Conservation (phyloP, 2,113 vertebrate species). For the Himantopus leucocephalus region DNA sequence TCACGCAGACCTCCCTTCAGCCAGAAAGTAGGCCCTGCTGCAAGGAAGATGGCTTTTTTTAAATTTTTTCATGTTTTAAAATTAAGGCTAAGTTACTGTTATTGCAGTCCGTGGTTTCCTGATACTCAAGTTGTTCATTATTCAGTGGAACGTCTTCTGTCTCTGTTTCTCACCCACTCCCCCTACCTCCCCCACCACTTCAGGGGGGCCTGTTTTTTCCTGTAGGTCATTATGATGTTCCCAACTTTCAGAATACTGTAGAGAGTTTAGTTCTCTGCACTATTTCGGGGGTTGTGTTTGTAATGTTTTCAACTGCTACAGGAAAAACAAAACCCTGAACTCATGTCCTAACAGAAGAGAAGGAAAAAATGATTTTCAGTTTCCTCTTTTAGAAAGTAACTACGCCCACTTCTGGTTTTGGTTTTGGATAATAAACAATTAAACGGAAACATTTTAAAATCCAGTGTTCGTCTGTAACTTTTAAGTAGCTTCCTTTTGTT, state of each 20-base stretch:
- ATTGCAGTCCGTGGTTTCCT: not conserved
- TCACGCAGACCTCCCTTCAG: not conserved
- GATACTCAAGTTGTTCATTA: not conserved
- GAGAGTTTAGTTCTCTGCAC: not conserved
- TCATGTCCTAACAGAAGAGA: not conserved
- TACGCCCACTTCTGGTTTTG: not conserved
- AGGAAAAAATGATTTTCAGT: not conserved
- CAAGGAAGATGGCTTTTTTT: not conserved
- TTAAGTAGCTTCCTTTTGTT: slow-evolving; percentile 29
- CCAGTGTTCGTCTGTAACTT: not conserved
- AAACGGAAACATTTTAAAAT: slow-evolving; percentile 23
- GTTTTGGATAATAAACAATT: slow-evolving; percentile 49
- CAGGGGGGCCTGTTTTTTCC: not conserved
- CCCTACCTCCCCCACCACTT: not conserved
- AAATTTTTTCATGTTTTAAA: not conserved
- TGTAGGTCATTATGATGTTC: not conserved
- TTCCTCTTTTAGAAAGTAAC: slow-evolving; percentile 29
- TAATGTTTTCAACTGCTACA: not conserved
- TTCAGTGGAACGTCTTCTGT: not conserved
- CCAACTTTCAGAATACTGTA: not conserved
- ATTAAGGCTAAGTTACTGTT: not conserved
- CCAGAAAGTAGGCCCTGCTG: not conserved
- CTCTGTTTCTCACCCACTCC: not conserved
- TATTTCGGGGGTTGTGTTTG: not conserved
- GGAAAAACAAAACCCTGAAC: not conserved